Conservation (phyloP, 2,888 invertebrate species). For the Pachymerium ferrugineum region DNA sequence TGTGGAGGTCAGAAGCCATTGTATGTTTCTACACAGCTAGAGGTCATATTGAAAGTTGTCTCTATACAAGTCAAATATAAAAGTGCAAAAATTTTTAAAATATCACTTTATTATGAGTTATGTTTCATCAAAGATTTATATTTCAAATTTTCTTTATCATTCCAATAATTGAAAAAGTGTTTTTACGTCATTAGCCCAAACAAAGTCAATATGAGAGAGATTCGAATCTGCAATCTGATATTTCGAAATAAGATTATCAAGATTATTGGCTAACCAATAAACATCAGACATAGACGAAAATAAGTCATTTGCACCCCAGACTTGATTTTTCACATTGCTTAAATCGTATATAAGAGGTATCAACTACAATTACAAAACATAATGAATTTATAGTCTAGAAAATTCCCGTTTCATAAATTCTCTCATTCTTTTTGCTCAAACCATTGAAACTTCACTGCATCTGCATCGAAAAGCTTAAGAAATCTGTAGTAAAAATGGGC, state of each 20-base stretch:
- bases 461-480: no score
- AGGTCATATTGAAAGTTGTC: no score
- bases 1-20: no score
- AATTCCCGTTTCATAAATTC: slow-evolving; percentile 44
- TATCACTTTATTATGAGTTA: background rate
- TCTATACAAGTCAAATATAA: no score
- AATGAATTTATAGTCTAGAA: background rate
- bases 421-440: slow-evolving; percentile 42
- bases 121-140: background rate
- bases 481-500: no score
- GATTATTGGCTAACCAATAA: background rate
- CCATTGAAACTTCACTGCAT: slow-evolving; percentile 39
- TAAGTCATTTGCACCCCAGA: slow-evolving; percentile 44
- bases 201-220: background rate
- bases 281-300: background rate
- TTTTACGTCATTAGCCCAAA: background rate
- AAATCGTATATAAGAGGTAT: slow-evolving; percentile 46
- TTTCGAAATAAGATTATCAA: background rate
- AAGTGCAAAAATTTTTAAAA: background rate
- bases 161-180: background rate
- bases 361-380: slow-evolving; percentile 40
- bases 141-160: background rate
- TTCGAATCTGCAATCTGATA: background rate
- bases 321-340: slow-evolving; percentile 42
- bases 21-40: no score